These are phyloP conservation scores for Agriopis marginaria DNA, from an alignment of 2,888 invertebrate species.

Conservation along the genomic window DNA sequence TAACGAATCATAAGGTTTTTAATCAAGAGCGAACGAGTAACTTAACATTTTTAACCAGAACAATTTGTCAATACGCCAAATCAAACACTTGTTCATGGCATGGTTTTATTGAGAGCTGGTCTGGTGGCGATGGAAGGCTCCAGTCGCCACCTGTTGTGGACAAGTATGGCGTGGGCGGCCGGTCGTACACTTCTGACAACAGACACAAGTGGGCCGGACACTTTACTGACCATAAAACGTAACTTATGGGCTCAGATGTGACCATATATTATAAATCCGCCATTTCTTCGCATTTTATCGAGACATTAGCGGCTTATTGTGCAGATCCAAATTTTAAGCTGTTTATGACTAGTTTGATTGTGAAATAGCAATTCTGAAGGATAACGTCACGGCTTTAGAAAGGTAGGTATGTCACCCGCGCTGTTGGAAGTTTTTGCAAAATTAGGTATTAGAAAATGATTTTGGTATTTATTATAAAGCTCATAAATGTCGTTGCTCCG, in stretches of 20 bases:
- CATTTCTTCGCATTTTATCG: slow-evolving; percentile 42
- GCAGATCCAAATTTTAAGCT: slow-evolving; percentile 30
- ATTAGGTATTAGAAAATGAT: background rate
- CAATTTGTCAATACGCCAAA: background rate
- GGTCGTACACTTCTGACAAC: slow-evolving; percentile 21
- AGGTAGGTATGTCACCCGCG: background rate
- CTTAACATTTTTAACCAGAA: background rate
- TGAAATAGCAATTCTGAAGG: slow-evolving; percentile 23
- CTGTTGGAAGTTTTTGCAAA: background rate
- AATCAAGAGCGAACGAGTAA: too few species aligned
- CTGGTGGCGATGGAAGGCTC: background rate
- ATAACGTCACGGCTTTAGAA: slow-evolving; percentile 29
- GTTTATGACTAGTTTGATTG: slow-evolving; percentile 35
- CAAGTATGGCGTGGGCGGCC: slow-evolving; percentile 34
- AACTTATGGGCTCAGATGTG: slow-evolving; percentile 38
- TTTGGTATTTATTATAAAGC: background rate
- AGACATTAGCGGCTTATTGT: slow-evolving; percentile 36
- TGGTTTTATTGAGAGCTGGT: slow-evolving; percentile 3
- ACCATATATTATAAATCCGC: slow-evolving; percentile 36
- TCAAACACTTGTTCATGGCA: background rate
- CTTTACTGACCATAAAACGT: slow-evolving; percentile 39
- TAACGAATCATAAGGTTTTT: too few species aligned
- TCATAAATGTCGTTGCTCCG: background rate
- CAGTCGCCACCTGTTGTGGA: slow-evolving; percentile 22
- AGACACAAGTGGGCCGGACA: slow-evolving; percentile 28